Base-by-base conservation (phyloP, 2,113 vertebrate species). In the Calidris pugnax region DNA sequence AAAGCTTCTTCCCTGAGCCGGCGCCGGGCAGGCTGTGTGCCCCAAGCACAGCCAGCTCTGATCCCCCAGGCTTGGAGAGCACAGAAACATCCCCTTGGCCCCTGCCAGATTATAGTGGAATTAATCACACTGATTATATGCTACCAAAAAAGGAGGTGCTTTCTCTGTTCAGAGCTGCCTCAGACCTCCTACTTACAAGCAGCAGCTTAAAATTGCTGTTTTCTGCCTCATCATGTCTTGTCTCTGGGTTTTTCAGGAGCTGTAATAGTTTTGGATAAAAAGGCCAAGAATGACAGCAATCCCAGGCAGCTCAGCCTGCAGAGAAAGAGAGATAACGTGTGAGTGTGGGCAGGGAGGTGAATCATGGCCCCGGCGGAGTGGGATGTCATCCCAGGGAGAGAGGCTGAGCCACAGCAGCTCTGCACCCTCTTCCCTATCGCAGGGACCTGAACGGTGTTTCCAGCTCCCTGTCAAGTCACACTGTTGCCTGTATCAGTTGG, bases 61-160 rank as follows among this genome's bases (percentile, higher is more conserved):
- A 93, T 96, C 93, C 83, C 93, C 93, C 67, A 71, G 80, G 89
- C 94, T 64, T 9, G 66, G 95, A 94, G 63, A 96, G 92, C 82
- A 55, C 83, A 97, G 72, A 80, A 95, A 76, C 94, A 87, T 85
- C 74, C 72, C 76, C 80, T 43, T 35, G 64, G 91, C 85, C 96
- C 37, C 89, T 92, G 82, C 71, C 96, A 97, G 95, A 95, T 95
- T 96, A 92, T 79, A 86, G 76, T 79, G 80, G 95, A 97, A 97
- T 97, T 97, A 97, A 97, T 97, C 96, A 91, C 0, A 1, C 80
- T 94, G 96, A 97, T 98, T 97, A 97, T 83, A 37, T 85, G 68
- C 95, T 93, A 97, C 98, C 98, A 98, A 97, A 98, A 97, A 98
- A 98, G 98, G 98, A 89, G 88, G 95, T 97, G 62, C 87, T 96